phyloP scores from a whole-genome alignment of 1,140 invertebrate genomes.

The Holotrichia oblita region DNA sequence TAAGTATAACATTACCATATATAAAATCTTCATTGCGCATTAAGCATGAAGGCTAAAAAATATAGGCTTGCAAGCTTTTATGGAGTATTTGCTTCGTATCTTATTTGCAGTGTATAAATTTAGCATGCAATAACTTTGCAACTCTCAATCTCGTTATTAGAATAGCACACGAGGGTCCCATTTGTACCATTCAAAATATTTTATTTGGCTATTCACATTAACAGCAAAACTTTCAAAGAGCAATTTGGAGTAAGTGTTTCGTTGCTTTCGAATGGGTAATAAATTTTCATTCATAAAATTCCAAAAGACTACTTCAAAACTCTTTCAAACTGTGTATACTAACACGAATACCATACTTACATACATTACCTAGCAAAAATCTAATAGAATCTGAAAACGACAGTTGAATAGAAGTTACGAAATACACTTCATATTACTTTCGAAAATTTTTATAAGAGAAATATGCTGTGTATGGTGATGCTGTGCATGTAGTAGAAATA shows the following conservation, averaged over 20 bases:
- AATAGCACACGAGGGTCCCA: neutral
- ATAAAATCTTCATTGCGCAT: no score
- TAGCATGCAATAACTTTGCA: neutral
- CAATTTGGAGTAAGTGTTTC: neutral
- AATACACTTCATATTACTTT: neutral
- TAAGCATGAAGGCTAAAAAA: no score
- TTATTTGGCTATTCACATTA: neutral
- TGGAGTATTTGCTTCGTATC: no score
- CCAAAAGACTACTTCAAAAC: neutral
- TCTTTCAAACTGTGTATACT: neutral
- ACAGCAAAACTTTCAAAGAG: neutral
- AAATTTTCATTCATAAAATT: neutral
- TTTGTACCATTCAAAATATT: neutral
- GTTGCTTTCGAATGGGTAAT: neutral
- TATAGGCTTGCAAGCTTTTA: no score
- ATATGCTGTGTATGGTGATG: no score
- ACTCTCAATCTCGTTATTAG: neutral
- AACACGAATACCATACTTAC: neutral
- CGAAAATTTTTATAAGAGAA: neutral
- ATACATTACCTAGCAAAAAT: neutral
- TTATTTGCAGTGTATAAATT: no score
- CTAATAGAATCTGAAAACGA: neutral
- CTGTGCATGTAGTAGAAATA: no score
- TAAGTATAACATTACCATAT: no score
- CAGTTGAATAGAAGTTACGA: neutral